Conservation (phyloP, 2,113 vertebrate genomes). For the Chlamydotis undulata region DNA sequence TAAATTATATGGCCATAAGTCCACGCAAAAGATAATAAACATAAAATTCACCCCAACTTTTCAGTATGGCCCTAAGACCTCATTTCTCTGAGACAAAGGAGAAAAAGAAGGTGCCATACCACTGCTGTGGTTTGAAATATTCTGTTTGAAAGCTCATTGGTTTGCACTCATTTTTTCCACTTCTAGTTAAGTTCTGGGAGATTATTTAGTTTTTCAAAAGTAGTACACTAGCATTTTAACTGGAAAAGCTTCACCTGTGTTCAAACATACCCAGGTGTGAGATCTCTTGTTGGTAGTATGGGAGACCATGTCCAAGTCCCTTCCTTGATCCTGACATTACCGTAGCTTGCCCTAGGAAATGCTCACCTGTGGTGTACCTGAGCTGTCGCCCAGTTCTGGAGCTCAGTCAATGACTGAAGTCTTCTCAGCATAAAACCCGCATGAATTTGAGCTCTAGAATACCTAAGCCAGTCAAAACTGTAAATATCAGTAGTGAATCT, state of each 20-base stretch:
- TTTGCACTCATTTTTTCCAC: background rate
- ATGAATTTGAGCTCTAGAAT: background rate
- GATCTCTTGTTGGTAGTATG: background rate
- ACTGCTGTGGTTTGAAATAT: background rate
- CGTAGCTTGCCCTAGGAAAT: background rate
- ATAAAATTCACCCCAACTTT: background rate
- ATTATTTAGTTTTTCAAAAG: fast-evolving
- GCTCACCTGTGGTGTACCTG: fast-evolving
- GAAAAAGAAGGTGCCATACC: background rate
- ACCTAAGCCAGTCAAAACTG: background rate
- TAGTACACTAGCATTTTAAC: background rate
- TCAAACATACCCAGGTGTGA: background rate
- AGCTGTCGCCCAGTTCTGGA: background rate
- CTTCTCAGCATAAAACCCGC: background rate
- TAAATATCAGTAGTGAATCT: background rate
- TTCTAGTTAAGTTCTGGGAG: background rate
- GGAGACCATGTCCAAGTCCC: background rate
- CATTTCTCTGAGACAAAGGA: background rate
- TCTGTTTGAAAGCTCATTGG: background rate
- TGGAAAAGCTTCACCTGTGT: background rate
- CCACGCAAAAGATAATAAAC: background rate
- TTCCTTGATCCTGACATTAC: background rate
- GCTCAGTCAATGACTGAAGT: background rate
- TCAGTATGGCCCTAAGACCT: background rate
- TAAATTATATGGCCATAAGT: background rate